Conservation (phyloP, 2,797 vertebrate genomes). For the Pachyuromys duprasi region DNA sequence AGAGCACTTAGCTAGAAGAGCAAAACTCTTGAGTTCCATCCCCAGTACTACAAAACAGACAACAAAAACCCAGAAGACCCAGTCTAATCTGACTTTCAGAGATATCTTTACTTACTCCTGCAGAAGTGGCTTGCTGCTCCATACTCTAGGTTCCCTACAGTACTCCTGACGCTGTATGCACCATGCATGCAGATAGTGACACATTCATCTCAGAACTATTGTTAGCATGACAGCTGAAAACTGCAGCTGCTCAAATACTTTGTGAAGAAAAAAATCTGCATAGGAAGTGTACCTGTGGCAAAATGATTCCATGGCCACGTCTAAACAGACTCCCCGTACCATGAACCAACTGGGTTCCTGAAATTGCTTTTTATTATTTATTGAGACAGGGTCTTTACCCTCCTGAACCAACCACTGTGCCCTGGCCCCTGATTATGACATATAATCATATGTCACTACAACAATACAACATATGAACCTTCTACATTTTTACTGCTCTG, state of each 20-base stretch:
- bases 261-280: background rate
- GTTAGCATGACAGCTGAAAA: background rate
- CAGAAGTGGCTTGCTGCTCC: background rate
- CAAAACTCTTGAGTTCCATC: background rate
- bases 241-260: background rate
- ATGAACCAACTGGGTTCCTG: background rate
- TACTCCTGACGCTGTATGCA: background rate
- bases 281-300: background rate
- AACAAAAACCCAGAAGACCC: background rate
- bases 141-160: background rate
- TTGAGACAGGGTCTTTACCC: background rate
- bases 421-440: too few species aligned
- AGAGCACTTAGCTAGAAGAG: background rate
- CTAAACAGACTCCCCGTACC: background rate
- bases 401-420: background rate
- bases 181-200: background rate
- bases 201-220: background rate
- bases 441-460: background rate
- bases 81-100: background rate
- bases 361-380: background rate
- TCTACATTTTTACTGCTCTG: background rate
- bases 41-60: background rate
- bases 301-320: background rate
- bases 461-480: background rate
- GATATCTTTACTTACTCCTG: background rate